Evolutionary conservation across 1,140 invertebrate species (phyloP), one percentile per base, ranked within the genome.

Genomic region (Drosophila tristis): DNA sequence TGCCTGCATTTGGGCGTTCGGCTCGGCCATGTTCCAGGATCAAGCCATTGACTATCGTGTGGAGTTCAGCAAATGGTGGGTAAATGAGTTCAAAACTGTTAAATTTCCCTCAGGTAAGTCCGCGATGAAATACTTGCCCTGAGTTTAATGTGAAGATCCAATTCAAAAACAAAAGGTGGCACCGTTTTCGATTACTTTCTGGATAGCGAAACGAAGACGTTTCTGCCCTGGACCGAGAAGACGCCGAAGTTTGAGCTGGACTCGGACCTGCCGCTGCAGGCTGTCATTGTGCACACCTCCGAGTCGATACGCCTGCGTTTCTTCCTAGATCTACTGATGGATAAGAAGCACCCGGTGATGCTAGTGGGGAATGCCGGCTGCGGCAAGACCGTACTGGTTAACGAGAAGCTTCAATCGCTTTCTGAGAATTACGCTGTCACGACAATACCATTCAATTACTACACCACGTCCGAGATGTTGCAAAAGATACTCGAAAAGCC

Each of bases 21-120:
- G 98, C 20, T 97, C 98, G 23, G 96, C 97, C 11, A 96, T 98
- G 94, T 98, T 97, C 92, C 97, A 98, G 91, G 98, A 99, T 93
- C 97, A 97, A 92, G 96, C 95, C 75, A 93, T 95, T 54, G 95
- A 96, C 90, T 94, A 94, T 90, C 92, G 94, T 86, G 92, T 94
- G 65, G 94, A 99, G 92, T 99, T 99, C 91, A 97, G 97, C 8
- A 99, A 99, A 94, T 99, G 98, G 98, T 99, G 97, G 97, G 93
- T 96, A 3, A 98, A 97, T 90, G 98, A 99, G 92, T 99, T 99
- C 92, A 99, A 99, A 92, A 96, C 96, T 45, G 94, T 99, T 11
- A 98, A 98, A 93, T 99, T 99, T 93, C 98, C 98, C 1, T 50
- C 95, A 20, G 95, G 95, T 91, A 57, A 85, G 90, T 7, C 25